Base-by-base conservation (phyloP, 2,113 vertebrate species). In the Thalassoma bifasciatum region DNA sequence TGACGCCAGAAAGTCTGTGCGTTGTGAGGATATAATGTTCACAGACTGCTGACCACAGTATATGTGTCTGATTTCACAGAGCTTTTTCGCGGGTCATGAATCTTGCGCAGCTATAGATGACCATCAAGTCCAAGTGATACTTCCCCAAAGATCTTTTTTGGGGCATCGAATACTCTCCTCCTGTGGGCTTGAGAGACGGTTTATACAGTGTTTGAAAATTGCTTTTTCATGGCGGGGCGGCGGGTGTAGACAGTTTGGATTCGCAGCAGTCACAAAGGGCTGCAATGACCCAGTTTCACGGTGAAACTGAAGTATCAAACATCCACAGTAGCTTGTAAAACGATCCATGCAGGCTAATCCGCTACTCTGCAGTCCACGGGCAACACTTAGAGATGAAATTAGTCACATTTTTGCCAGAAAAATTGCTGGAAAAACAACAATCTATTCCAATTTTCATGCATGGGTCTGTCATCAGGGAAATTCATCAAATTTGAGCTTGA, bases 1-100 rank as follows among this genome's bases (percentile, higher is more conserved):
- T 4, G 88, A 88, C 84, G 79, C 85, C 86, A 70, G 47, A 40
- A 30, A 81, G 88, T 91, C 88, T 86, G 76, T 74, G 50, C 26
- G 78, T 67, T 19, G 22, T 30, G 59, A 21, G 59, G 68, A 79
- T 67, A 75, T 72, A 80, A 64, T 50, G 79, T 78, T 81, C 42
- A 21, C 70, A 47, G 54, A 9, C 76, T 23, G 10, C 76, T 23
- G 68, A 61, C 81, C 64, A n/a, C 73, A 34, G 58, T 2, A 19
- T 3, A 49, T 44, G 76, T 13, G 65, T 70, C 65, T 46, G 53
- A 79, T 86, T 84, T 76, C 74, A 71, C 67, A 11, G 44, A 12
- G 46, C 63, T 62, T 44, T 23, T 76, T 57, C 68, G 67, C 69
- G 70, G 65, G 54, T 78, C 37, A 52, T 65, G 64, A 66, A 60